A percentile compares a stretch with the other conserved stretches of the same genome.
Conservation (phyloP, 2,113 vertebrate genomes). For the Hystrix brachyura region DNA sequence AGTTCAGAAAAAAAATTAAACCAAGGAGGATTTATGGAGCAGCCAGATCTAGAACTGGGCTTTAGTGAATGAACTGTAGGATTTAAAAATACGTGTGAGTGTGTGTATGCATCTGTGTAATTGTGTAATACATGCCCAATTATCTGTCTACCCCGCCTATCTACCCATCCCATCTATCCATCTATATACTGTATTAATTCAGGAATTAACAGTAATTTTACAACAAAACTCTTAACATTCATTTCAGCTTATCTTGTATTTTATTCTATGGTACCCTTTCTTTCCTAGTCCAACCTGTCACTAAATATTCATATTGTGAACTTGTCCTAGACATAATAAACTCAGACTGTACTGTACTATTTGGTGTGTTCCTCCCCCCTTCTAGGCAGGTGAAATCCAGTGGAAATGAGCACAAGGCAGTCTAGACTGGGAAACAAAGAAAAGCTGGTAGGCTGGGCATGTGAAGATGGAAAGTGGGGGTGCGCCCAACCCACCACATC, state of each 20-base stretch:
- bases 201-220: constrained; percentile 11
- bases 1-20: not conserved
- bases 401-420: not conserved
- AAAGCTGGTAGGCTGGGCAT: not conserved
- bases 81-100: not conserved
- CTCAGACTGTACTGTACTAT: not conserved
- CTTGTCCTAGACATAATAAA: not conserved
- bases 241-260: not conserved
- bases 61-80: not conserved
- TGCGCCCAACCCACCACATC: not conserved
- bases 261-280: not conserved
- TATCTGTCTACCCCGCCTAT: not conserved
- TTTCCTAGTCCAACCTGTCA: not conserved
- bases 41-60: not conserved
- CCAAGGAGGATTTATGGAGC: not conserved
- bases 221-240: constrained; percentile 18
- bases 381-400: not conserved
- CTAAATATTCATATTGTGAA: constrained; percentile 12
- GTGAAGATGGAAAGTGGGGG: not conserved
- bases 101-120: not conserved
- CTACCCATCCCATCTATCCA: not conserved
- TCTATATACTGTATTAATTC: not conserved
- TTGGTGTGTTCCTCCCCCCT: not conserved
- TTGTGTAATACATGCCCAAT: not conserved
- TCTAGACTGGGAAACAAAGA: not conserved